Evolutionary conservation across 30 jellyfish, hydroid and myxozoan genomes (phyloP).

Genomic region (Hydractinia echinata): DNA sequence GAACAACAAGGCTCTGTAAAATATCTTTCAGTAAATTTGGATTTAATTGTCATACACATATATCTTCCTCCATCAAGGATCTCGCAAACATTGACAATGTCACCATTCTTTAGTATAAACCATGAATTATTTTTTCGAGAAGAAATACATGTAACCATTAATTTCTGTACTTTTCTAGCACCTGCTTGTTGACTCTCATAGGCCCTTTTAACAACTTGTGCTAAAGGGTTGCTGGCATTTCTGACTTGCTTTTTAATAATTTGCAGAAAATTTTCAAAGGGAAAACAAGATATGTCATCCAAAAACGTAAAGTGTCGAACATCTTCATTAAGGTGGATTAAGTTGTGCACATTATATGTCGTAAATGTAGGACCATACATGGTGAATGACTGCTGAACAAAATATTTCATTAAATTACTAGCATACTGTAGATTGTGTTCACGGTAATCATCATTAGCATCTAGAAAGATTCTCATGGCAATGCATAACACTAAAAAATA

Average conservation of each 20-base stretch:
- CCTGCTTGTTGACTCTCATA: too few relatives aligned
- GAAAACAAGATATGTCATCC: conserved; percentile 32
- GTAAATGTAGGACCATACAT: conserved; percentile 35
- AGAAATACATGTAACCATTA: too few relatives aligned
- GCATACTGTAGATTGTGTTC: conserved; percentile 27
- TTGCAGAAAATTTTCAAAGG: conserved; percentile 34
- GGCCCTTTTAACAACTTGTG: conserved; percentile 34
- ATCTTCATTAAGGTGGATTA: conserved; percentile 32
- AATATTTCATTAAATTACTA: conserved; percentile 15
- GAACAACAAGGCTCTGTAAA: too few relatives aligned
- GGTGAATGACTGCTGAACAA: conserved; percentile 23
- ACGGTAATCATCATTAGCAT: conserved; percentile 25
- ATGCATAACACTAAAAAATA: too few relatives aligned
- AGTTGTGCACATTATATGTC: conserved; percentile 38
- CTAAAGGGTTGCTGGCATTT: conserved; percentile 31
- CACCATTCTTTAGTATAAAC: too few relatives aligned
- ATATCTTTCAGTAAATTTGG: too few relatives aligned
- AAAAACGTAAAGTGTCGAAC: conserved; percentile 21
- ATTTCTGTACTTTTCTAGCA: too few relatives aligned
- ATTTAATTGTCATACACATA: too few relatives aligned
- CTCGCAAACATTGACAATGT: too few relatives aligned
- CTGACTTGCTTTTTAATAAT: conserved; percentile 24
- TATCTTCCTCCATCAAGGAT: too few relatives aligned
- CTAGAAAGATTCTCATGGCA: too few relatives aligned
- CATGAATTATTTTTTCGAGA: too few relatives aligned